Evolutionary conservation across 2,113 vertebrate species (phyloP).

Genomic region (Turnix velox): DNA sequence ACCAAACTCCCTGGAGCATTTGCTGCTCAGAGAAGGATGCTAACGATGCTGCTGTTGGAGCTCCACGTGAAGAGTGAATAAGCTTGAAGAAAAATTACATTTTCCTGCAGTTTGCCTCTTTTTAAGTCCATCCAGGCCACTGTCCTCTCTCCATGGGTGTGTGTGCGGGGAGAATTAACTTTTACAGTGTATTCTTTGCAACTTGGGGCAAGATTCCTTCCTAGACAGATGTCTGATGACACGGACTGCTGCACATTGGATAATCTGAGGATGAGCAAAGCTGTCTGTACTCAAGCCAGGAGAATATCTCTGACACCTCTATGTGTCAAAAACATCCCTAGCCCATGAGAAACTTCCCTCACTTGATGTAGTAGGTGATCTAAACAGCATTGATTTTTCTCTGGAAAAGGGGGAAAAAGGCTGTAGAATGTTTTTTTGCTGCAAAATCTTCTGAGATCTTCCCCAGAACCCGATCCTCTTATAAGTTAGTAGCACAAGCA

Average conservation of each 20-base stretch:
- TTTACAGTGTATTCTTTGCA: not conserved
- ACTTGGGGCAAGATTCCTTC: not conserved
- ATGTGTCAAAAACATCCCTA: rapidly evolving
- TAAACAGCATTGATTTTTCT: not conserved
- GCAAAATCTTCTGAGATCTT: not conserved
- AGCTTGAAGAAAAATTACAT: not conserved
- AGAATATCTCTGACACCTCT: not conserved
- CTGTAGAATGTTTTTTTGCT: not conserved
- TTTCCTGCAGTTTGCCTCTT: not conserved
- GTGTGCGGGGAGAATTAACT: not conserved
- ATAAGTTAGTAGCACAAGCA: not conserved
- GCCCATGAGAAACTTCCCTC: not conserved
- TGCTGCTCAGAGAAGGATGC: not conserved
- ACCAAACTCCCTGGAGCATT: not conserved
- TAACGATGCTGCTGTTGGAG: not conserved
- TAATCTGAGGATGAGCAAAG: not conserved
- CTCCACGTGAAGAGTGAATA: not conserved
- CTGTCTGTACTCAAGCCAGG: not conserved
- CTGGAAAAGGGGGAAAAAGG: not conserved
- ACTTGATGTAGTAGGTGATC: not conserved
- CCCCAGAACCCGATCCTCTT: rapidly evolving
- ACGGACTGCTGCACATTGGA: not conserved
- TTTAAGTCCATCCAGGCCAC: not conserved
- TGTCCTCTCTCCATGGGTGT: not conserved
- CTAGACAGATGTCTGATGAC: not conserved